Conservation (phyloP, 2,888 invertebrate species). For the Mesorhabditis spiculigera region DNA sequence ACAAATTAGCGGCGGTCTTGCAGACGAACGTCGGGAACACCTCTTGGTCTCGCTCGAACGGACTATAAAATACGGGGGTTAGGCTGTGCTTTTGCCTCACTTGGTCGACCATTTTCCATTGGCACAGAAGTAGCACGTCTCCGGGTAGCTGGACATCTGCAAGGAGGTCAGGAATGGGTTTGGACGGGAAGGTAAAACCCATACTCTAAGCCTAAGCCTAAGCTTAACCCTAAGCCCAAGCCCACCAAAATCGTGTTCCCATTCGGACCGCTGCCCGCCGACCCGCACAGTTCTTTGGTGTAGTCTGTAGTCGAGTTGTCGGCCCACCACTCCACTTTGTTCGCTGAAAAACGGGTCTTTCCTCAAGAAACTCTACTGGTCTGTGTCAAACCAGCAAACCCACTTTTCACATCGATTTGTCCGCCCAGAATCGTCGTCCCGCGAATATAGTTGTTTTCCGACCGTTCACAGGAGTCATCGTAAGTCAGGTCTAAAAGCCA, state of each 20-base stretch:
- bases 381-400: not conserved
- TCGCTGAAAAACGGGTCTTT: not conserved
- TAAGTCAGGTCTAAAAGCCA: not conserved
- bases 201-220: not conserved
- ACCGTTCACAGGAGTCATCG: not conserved
- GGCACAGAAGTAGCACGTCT: not conserved
- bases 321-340: not conserved
- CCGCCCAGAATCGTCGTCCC: not conserved
- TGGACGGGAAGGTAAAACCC: no score
- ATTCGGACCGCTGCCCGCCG: not conserved
- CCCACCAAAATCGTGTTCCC: constrained; percentile 3
- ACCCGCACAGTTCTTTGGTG: not conserved
- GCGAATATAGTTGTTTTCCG: not conserved
- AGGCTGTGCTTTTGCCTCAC: not conserved
- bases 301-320: not conserved
- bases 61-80: not conserved
- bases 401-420: not conserved
- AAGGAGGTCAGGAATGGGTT: not conserved
- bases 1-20: not conserved
- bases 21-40: not conserved
- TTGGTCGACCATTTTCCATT: not conserved
- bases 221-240: not conserved
- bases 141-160: not conserved
- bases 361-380: not conserved
- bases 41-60: not conserved